Base-by-base conservation (phyloP, 2,113 vertebrate genomes). In the Limnothrissa miodon region DNA sequence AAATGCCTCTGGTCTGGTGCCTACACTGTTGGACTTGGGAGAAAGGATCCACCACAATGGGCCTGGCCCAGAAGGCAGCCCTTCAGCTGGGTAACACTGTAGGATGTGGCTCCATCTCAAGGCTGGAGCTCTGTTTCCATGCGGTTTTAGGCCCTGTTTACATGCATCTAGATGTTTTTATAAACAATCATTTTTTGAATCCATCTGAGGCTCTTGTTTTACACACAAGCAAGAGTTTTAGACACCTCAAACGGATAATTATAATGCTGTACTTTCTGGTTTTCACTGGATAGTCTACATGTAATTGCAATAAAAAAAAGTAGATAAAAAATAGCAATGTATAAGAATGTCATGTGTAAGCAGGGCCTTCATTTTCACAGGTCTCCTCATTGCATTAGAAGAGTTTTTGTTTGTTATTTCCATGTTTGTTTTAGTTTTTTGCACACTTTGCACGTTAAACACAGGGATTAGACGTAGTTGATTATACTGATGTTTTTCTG, bases 361-460 rank as follows among this genome's bases (percentile, higher is more conserved):
- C n/a, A n/a, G n/a, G n/a, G n/a, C n/a, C n/a, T n/a, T n/a, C n/a
- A 74, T 74, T 74, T 1, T 39, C 66, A 74, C 66, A 29, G 66
- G 29, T 74, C 66, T 74, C 66, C 33, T 74, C 9, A 36, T 36
- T 39, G 29, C 2, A 23, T 56, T 56, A 23, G 19, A 56, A 56
- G 51, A 5, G 66, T 74, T 74, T 33, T 70, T 36, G 66, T 74
- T 74, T 74, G 66, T 74, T 36, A 13, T 11, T 53, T 82, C 51
- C 51, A 36, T n/a, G n/a, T n/a, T n/a, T n/a, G n/a, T n/a, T 78
- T 78, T 78, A 81, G 80, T 39, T 1, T 74, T 21, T 46, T 83
- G 66, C 66, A 74, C 66, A 74, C 66, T 74, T 74, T 74, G 66
- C 66, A 74, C 66, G 66, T n/a, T 11, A 74, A 33, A 36, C 25